These are phyloP conservation scores for Apostichopus parvimensis DNA, from an alignment of 35 echinoderm and acorn worm genomes.

Conservation along the genomic window DNA sequence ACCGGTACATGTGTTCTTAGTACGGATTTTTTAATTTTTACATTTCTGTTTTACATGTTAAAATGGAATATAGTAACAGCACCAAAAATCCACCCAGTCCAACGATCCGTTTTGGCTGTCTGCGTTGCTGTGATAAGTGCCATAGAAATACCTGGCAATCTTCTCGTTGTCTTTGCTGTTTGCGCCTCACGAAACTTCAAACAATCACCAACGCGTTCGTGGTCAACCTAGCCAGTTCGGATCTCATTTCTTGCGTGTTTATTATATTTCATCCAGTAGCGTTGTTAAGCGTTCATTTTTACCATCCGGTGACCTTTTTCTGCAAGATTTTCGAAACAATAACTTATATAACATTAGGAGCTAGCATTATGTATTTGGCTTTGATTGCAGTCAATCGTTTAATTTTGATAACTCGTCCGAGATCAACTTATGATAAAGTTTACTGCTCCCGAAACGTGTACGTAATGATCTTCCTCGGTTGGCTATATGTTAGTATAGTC, in stretches of 20 bases:
- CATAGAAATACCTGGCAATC: slow-evolving; percentile 10
- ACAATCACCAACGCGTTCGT: slow-evolving; percentile 71
- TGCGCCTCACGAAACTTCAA: slow-evolving; percentile 36
- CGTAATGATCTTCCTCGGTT: no score
- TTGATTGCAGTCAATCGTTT: slow-evolving; percentile 14
- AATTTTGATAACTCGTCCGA: no score
- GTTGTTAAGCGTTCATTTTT: slow-evolving; percentile 33
- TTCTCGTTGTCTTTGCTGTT: slow-evolving; percentile 7
- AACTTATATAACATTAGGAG: slow-evolving; percentile 31
- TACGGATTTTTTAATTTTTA: neutral
- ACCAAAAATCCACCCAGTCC: neutral
- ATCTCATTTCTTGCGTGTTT: slow-evolving; percentile 30
- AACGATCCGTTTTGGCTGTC: neutral
- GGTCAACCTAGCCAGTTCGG: slow-evolving; percentile 69
- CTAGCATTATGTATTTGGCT: slow-evolving; percentile 52
- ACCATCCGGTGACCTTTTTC: slow-evolving; percentile 11
- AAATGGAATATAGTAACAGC: neutral
- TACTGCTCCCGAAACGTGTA: no score
- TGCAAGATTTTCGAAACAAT: slow-evolving; percentile 20
- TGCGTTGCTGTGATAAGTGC: neutral
- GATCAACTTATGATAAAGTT: no score
- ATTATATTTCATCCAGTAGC: slow-evolving; percentile 42
- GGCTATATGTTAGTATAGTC: no score
- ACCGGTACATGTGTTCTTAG: no score
- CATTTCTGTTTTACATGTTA: neutral